Base-by-base conservation (phyloP, 2,888 invertebrate genomes). In the Quadroppia sp. region DNA sequence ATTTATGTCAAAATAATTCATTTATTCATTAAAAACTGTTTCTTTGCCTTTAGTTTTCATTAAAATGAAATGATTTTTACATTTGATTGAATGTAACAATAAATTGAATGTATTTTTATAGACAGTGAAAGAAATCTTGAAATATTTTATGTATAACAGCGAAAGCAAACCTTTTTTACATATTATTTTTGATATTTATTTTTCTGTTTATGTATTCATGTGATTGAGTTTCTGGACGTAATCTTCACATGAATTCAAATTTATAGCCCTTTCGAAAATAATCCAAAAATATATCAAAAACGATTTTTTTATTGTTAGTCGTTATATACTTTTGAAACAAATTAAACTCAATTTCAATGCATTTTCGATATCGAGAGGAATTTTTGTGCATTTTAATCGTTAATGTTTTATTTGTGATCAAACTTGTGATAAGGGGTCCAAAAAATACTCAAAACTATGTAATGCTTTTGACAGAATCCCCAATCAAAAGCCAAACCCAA, bases 401-500 rank as follows among this genome's bases (percentile, higher is more conserved):
- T 40, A 64, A 30, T 30, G 64, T 40, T 64, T 64, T 64, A 64
- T 40, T 64, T 64, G 64, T 64, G 64, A 64, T 64, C 36, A 64
- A 36, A 56, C 30, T 28, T 23, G 1, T 30, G 56, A 56, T 56
- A 56, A 56, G 28, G 23, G 53, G 28, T 15, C 56, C 30, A 6
- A 53, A 53, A 53, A 50, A 15, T n/a, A 4, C 4, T 3, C 17
- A 30, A 9, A 64, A 64, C 4, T 64, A 64, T 64, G 64, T 40
- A 64, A 56, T 30, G 56, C 56, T 36, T 9, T 32, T 30, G 64
- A 40, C 36, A 40, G 64, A 36, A 64, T 40, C 7, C 40, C 64
- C 64, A 64, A 64, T 64, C 64, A 36, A 20, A 61, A 64, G 40
- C 64, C 64, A 20, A 36, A 40, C 64, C 64, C 64, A 40, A 64